These are phyloP conservation scores for Rhysida immarginata DNA, from an alignment of 1,140 invertebrate genomes.

Conservation along the genomic window DNA sequence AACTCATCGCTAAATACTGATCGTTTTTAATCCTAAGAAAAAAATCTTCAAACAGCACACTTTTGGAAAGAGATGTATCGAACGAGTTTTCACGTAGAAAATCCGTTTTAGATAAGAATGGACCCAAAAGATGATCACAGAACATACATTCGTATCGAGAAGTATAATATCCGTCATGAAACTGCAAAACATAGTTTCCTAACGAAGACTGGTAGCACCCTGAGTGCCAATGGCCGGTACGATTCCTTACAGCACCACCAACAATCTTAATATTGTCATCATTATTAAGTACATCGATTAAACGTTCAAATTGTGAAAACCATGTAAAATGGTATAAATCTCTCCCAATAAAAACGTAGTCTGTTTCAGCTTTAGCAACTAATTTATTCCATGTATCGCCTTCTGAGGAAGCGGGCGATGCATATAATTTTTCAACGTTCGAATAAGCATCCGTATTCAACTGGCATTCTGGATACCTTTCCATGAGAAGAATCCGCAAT, in stretches of 20 bases:
- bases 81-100: conserved; percentile 14
- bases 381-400: conserved; percentile 18
- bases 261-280: conserved; percentile 15
- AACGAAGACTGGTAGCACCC: conserved; percentile 22
- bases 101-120: conserved; percentile 19
- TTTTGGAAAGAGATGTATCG: conserved; percentile 12
- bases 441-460: too few relatives aligned
- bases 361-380: conserved; percentile 16
- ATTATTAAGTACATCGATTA: conserved; percentile 20
- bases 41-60: conserved; percentile 21
- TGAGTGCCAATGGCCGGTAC: conserved; percentile 22
- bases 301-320: conserved; percentile 20
- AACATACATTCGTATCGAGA: conserved; percentile 23
- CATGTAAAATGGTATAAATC: conserved; percentile 18
- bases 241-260: conserved; percentile 20
- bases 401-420: too few relatives aligned
- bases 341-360: conserved; percentile 21
- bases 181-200: conserved; percentile 20
- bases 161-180: conserved; percentile 22
- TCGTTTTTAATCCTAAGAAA: conserved; percentile 19
- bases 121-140: conserved; percentile 23
- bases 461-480: too few relatives aligned
- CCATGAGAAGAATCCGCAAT: too few relatives aligned
- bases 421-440: too few relatives aligned
- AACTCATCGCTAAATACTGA: conserved; percentile 15